phyloP scores from a whole-genome alignment of 1,140 invertebrate species.

The Bombus pyrosoma region DNA sequence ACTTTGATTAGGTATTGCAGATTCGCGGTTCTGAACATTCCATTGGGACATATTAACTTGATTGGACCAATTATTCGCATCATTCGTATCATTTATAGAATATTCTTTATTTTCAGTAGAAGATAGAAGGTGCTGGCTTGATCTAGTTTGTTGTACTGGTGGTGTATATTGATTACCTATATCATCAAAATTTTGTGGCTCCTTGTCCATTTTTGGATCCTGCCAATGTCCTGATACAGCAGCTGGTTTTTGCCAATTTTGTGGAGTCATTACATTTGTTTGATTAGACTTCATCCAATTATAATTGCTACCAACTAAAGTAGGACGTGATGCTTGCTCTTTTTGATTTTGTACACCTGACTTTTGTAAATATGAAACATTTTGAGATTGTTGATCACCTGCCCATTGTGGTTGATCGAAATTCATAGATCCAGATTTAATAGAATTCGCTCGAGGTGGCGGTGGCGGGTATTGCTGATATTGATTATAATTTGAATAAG shows the following conservation, averaged over 20 bases:
- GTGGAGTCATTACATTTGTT: slow-evolving; percentile 34
- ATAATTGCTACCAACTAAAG: slow-evolving; percentile 65
- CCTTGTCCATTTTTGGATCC: slow-evolving; percentile 60
- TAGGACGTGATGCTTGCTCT: slow-evolving; percentile 40
- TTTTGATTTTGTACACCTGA: slow-evolving; percentile 48
- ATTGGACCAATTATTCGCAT: slow-evolving; percentile 24
- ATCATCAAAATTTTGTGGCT: slow-evolving; percentile 52
- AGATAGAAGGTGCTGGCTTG: slow-evolving; percentile 2
- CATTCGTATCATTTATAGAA: slow-evolving; percentile 51
- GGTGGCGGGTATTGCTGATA: slow-evolving; percentile 70
- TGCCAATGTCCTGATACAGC: slow-evolving; percentile 68
- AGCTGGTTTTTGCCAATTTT: slow-evolving; percentile 72
- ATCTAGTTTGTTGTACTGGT: slow-evolving; percentile 35
- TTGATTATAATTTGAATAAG: slow-evolving; percentile 72
- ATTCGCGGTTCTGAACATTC: slow-evolving; percentile 50
- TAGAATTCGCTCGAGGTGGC: slow-evolving; percentile 56
- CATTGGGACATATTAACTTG: slow-evolving; percentile 30
- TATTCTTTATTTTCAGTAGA: slow-evolving; percentile 51
- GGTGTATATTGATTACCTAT: slow-evolving; percentile 46
- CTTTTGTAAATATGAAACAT: slow-evolving; percentile 36
- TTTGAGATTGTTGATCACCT: slow-evolving; percentile 52
- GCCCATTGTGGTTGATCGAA: slow-evolving; percentile 67
- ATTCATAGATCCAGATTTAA: slow-evolving; percentile 58
- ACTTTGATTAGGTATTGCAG: slow-evolving; percentile 9
- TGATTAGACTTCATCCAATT: slow-evolving; percentile 69